These are phyloP conservation scores for Bombus soroeensis DNA, from an alignment of 1,140 invertebrate genomes.

Conservation along the genomic window DNA sequence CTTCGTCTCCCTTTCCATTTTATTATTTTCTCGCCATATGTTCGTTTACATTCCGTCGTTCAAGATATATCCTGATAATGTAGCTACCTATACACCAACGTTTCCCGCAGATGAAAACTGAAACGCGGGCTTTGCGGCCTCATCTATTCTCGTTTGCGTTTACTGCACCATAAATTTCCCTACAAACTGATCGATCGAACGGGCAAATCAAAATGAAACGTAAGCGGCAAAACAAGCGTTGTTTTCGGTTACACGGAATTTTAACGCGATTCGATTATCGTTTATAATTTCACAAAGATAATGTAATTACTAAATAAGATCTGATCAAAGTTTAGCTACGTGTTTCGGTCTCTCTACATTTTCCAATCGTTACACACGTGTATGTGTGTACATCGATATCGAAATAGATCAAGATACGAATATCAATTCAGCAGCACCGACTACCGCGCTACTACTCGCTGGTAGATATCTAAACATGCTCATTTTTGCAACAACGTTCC, in stretches of 20 bases:
- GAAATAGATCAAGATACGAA: too few species aligned
- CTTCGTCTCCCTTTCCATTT: neutral
- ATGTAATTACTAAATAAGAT: too few species aligned
- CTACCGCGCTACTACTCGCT: too few species aligned
- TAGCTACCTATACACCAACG: constrained; percentile 8
- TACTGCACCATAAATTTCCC: constrained; percentile 39
- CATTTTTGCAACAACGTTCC: too few species aligned
- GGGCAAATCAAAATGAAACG: constrained; percentile 44
- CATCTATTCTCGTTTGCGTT: constrained; percentile 54
- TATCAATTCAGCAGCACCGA: too few species aligned
- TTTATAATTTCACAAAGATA: neutral
- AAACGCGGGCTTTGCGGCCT: constrained; percentile 44
- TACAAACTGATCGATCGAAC: constrained; percentile 38
- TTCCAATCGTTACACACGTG: too few species aligned
- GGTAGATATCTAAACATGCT: too few species aligned
- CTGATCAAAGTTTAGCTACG: too few species aligned
- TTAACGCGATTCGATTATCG: neutral
- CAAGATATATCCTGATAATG: constrained; percentile 35
- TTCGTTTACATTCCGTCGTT: constrained; percentile 32
- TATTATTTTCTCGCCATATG: constrained; percentile 6
- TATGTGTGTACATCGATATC: too few species aligned
- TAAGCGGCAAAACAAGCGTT: neutral
- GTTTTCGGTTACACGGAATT: neutral
- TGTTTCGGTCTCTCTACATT: too few species aligned
- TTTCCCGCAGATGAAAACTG: constrained; percentile 41